Base-by-base conservation (phyloP, 2,888 invertebrate species). In the Ophion costatus region DNA sequence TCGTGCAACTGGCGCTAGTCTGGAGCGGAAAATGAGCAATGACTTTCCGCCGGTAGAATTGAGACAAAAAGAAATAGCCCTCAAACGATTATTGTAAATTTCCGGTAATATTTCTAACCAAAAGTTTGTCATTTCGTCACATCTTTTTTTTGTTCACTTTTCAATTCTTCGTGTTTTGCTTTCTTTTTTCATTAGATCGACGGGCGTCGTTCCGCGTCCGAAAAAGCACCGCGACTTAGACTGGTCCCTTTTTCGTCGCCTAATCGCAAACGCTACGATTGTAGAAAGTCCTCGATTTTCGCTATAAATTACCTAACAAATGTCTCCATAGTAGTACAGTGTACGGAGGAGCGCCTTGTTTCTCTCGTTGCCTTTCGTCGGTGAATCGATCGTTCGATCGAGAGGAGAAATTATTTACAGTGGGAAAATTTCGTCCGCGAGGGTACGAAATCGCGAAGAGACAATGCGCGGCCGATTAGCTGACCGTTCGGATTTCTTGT, bases 401-500 rank as follows among this genome's bases (percentile, higher is more conserved):
- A 76, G 14, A 59, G 78, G 71, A 57, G 51, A 4, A 1, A 38
- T 38, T 85, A 85, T 85, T 85, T 85, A 85, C 85, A 85, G 61
- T 73, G 73, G 14, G 51, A 22, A 70, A 85, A 76, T 69, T 69
- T 71, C 75, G 29, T 56, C 29, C 61, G n/a, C n/a, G 24, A 11
- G 57, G 38, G 57, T 56, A 63, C 63, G 61, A 56, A 73, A n/a
- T 51, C 45, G n/a, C 42, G 10, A 63, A 29, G 24, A 64, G 33
- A 51, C 22, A 61, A 22, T 51, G 22, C 33, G 11, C 6, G 24
- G 22, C 38, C 24, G 45, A 85, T 89, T 90, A 92, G 85, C 88
- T 90, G 56, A 86, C 86, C 94, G 97, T 94, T 94, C 96, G 94
- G 86, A 93, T 91, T 86, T 91, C 90, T 80, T 90, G 86, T 87